Percentiles rank a stretch among this genome's conserved stretches.
Evolutionary conservation across 2,113 vertebrate genomes (phyloP).

Genomic region (Rhegmatorhina hoffmannsi): DNA sequence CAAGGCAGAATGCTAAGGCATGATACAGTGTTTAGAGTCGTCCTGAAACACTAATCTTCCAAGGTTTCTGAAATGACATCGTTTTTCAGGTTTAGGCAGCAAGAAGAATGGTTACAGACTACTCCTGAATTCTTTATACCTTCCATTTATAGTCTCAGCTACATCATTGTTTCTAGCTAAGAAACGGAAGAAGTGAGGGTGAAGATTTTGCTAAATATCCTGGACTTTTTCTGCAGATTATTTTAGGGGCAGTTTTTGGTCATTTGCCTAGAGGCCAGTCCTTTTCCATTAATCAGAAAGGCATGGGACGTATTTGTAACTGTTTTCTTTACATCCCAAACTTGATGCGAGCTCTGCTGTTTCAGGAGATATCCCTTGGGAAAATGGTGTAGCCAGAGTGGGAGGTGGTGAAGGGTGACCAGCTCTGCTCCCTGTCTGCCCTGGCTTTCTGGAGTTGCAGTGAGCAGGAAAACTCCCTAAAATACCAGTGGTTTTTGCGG

Average conservation of each 20-base stretch:
- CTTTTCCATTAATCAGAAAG: background rate
- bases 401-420: background rate
- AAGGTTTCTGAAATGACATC: background rate
- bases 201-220: background rate
- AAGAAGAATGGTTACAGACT: background rate
- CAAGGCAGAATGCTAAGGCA: background rate
- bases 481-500: background rate
- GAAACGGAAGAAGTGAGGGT: background rate
- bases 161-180: background rate
- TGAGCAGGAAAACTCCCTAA: background rate
- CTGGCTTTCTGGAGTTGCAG: background rate
- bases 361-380: background rate
- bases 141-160: background rate
- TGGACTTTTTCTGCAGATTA: background rate
- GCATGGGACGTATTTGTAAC: background rate
- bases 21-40: background rate
- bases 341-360: background rate
- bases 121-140: background rate
- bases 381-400: background rate
- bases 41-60: background rate
- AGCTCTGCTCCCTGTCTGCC: background rate
- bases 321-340: background rate
- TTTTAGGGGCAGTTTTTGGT: background rate
- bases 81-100: background rate
- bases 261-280: background rate